Evolutionary conservation across 2,797 vertebrate genomes (phyloP).

Genomic region (Parotocinclus haroldoi): DNA sequence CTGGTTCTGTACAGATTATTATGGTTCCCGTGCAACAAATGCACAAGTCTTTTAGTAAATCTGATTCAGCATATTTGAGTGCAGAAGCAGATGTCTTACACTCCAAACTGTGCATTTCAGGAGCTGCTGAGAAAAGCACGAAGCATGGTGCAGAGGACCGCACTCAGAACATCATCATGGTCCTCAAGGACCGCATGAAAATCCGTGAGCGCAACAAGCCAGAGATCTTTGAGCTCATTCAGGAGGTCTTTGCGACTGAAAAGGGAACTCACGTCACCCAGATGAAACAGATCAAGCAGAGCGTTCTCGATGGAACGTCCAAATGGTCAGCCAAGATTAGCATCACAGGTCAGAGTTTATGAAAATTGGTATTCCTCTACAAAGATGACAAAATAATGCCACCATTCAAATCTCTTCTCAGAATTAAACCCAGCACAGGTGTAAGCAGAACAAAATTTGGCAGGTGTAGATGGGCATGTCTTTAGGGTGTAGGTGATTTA

Average conservation of each 20-base stretch:
- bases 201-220: constrained; percentile 97
- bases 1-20: no score
- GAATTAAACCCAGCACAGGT: no score
- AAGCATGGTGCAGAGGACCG: constrained; percentile 95
- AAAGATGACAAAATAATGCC: no score
- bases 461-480: no score
- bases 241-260: constrained; percentile 86
- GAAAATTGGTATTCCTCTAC: no score
- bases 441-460: no score
- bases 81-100: not conserved
- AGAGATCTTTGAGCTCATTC: constrained; percentile 95
- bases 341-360: constrained; percentile 81
- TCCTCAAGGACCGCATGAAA: constrained; percentile 98
- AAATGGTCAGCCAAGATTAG: constrained; percentile 99
- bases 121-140: constrained; percentile 95
- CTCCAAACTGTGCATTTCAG: constrained; percentile 57
- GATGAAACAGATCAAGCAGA: constrained; percentile 97
- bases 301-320: constrained; percentile 93
- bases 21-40: no score
- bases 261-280: constrained; percentile 84
- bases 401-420: no score
- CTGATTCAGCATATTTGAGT: no score
- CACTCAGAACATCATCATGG: constrained; percentile 98
- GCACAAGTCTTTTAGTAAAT: no score
- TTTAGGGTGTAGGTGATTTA: no score